Percentiles rank a stretch among this genome's conserved stretches.
phyloP scores from a whole-genome alignment of 2,888 invertebrate species.

The Agriotes lineatus region DNA sequence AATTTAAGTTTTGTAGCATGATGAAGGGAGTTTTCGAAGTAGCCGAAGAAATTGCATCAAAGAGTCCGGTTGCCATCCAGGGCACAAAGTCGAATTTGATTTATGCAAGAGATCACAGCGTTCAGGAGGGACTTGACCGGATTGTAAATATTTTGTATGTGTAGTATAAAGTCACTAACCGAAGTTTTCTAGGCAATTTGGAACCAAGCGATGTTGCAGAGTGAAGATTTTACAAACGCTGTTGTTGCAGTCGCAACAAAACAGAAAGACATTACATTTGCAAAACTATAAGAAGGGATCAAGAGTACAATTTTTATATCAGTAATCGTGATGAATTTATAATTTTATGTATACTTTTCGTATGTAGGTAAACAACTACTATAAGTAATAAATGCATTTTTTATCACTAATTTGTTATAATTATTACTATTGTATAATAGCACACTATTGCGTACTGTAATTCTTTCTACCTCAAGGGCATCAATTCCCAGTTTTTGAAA shows the following conservation, averaged over 20 bases:
- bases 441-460: no score
- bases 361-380: no score
- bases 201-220: constrained; percentile 91
- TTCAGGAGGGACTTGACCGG: constrained; percentile 89
- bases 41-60: constrained; percentile 84
- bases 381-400: no score
- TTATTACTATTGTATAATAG: no score
- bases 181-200: constrained; percentile 73
- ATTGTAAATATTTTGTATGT: constrained; percentile 77
- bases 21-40: constrained; percentile 79
- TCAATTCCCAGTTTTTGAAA: no score
- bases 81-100: constrained; percentile 86
- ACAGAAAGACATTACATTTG: constrained; percentile 78
- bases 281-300: constrained; percentile 85
- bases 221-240: constrained; percentile 88
- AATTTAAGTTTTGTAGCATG: constrained; percentile 67
- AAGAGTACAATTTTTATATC: no score
- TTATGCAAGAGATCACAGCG: constrained; percentile 89
- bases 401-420: no score
- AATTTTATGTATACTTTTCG: no score
- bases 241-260: constrained; percentile 83
- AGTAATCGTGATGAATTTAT: no score
- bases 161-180: background rate
- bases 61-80: constrained; percentile 96
- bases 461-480: no score